Evolutionary conservation across 2,888 invertebrate genomes (phyloP).

Genomic region (Ypsolopha scabrella): DNA sequence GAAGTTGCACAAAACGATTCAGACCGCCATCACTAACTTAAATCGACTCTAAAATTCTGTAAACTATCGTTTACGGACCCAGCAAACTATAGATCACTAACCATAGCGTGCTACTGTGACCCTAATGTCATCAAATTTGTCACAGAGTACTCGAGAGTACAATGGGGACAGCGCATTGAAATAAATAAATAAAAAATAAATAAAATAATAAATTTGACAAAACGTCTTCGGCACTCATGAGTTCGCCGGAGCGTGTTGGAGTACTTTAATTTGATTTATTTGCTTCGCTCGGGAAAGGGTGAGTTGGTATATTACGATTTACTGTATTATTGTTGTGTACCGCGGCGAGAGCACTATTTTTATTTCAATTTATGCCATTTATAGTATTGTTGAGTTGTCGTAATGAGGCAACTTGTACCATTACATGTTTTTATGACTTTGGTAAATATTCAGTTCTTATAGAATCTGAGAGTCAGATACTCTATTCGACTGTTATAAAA

Average conservation of each 20-base stretch:
- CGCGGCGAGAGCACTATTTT: background rate
- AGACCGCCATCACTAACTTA: constrained; percentile 49
- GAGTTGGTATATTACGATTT: constrained; percentile 42
- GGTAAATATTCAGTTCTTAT: background rate
- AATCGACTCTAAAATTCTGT: constrained; percentile 60
- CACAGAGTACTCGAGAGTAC: constrained; percentile 63
- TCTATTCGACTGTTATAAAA: background rate
- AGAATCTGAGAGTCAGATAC: background rate
- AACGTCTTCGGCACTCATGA: constrained; percentile 67
- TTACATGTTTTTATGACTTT: background rate
- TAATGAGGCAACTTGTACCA: constrained; percentile 2
- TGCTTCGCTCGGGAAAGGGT: constrained; percentile 58
- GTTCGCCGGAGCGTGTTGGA: constrained; percentile 52
- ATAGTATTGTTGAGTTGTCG: background rate
- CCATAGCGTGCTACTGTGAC: constrained; percentile 42
- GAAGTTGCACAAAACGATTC: constrained; percentile 47
- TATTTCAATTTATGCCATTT: too few species aligned
- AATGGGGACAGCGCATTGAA: constrained; percentile 52
- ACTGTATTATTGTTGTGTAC: constrained; percentile 24
- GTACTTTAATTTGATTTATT: constrained; percentile 69
- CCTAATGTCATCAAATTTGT: constrained; percentile 68
- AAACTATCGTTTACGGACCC: constrained; percentile 56
- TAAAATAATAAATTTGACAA: constrained; percentile 70
- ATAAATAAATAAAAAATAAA: constrained; percentile 60
- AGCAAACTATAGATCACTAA: constrained; percentile 51